Base-by-base conservation (phyloP, 2,113 vertebrate genomes). In the Turnix velox region DNA sequence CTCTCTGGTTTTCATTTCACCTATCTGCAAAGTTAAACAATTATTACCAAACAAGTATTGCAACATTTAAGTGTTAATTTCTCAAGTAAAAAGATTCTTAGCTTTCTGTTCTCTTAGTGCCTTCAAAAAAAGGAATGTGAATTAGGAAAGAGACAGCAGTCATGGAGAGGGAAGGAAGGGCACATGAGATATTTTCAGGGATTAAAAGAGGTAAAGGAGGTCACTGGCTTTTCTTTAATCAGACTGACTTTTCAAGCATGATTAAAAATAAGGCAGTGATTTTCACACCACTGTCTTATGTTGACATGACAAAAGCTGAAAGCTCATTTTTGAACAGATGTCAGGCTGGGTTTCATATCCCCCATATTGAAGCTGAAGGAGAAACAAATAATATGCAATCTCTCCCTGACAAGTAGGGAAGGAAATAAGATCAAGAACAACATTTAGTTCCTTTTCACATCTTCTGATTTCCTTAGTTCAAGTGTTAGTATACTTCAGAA, bases 191-290 rank as follows among this genome's bases (percentile, higher is more conserved):
- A 65, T 51, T 92, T 90, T 78, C 85, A 43, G 39, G 87, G 92
- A 94, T 92, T 94, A 94, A 73, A 85, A 84, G 52, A 87, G 23
- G 73, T 43, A 93, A 82, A 87, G 68, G 68, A 92, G 59, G 77
- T 94, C 89, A 94, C 25, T 62, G 37, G 59, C 37, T 94, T 93
- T 87, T 33, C 74, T 87, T 80, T 33, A 85, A 86, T 88, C 25
- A 77, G 59, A 12, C 45, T 88, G 67, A 94, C 85, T 93, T 93
- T 78, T 90, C 71, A 96, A 89, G 72, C 67, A 61, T 62, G 31
- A 85, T 84, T 91, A 30, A 88, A 96, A 94, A 69, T 45, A 86
- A 93, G 61, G 42, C 88, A 85, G 49, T 76, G 74, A 84, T 46
- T 76, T 76, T 93, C 89, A 94, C 66, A 80, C 42, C 22, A 46